A percentile compares a stretch with the other conserved stretches of the same genome.
These are phyloP conservation scores for Xenopus laevis DNA, from an alignment of 2,113 vertebrate genomes.

Conservation along the genomic window DNA sequence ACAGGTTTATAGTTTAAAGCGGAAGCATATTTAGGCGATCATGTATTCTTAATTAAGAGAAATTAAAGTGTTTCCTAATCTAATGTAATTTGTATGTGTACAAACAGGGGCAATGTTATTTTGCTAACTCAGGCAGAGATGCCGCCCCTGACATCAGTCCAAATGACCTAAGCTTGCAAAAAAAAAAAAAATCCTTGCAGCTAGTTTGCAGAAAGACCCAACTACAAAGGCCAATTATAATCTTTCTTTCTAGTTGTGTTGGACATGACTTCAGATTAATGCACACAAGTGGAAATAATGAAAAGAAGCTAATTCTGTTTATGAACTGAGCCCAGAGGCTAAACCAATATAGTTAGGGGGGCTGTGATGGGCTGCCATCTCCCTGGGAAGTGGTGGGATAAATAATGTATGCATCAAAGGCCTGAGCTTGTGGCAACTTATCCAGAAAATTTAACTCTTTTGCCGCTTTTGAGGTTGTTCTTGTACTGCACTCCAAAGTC, in stretches of 20 bases:
- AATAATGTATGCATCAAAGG: conserved; percentile 46
- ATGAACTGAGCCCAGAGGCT: conserved; percentile 45
- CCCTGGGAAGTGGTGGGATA: conserved; percentile 41
- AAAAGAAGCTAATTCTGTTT: conserved; percentile 47
- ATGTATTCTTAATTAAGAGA: too few species aligned
- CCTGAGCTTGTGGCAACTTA: conserved; percentile 46
- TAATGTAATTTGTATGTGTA: too few species aligned
- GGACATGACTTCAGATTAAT: conserved; percentile 44
- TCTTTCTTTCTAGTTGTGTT: conserved; percentile 42
- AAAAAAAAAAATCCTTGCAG: conserved; percentile 36
- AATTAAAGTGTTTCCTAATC: too few species aligned
- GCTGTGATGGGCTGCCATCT: conserved; percentile 42
- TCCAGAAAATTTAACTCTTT: conserved; percentile 27
- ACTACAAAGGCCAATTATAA: conserved; percentile 46
- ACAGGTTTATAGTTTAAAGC: too few species aligned
- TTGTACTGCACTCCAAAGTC: conserved; percentile 8
- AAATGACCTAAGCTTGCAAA: conserved; percentile 30
- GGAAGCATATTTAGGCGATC: too few species aligned
- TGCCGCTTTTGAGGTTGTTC: background rate
- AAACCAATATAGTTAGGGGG: conserved; percentile 46
- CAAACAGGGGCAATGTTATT: background rate
- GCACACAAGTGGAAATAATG: conserved; percentile 45
- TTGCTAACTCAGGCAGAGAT: background rate
- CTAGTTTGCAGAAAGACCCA: conserved; percentile 23
- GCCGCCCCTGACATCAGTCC: conserved; percentile 7